Conservation (phyloP, 1,140 invertebrate genomes). For the Heliconius himera region DNA sequence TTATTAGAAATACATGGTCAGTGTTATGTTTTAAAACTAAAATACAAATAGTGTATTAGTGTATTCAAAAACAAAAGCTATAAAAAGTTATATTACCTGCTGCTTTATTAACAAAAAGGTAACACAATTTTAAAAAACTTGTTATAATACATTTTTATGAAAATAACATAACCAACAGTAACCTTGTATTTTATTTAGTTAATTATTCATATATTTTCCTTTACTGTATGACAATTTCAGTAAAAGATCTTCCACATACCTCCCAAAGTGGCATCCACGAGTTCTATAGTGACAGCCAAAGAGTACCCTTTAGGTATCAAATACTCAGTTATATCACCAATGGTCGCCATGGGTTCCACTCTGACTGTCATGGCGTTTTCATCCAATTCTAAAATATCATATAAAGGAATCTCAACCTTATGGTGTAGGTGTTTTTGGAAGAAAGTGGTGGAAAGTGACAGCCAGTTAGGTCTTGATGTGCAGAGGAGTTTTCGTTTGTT, state of each 20-base stretch:
- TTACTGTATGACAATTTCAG: neutral
- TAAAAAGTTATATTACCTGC: too few species aligned
- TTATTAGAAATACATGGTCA: too few species aligned
- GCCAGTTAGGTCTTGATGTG: slow-evolving; percentile 86
- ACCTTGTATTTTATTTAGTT: too few species aligned
- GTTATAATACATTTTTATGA: too few species aligned
- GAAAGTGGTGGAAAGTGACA: slow-evolving; percentile 85
- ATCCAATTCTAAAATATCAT: slow-evolving; percentile 88
- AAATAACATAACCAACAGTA: too few species aligned
- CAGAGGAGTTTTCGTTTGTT: slow-evolving; percentile 83
- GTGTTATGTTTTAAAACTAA: too few species aligned
- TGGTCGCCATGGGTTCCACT: slow-evolving; percentile 90
- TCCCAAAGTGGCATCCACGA: slow-evolving; percentile 91
- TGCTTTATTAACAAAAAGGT: too few species aligned
- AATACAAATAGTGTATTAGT: too few species aligned
- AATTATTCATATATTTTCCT: neutral
- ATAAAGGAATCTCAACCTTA: slow-evolving; percentile 83
- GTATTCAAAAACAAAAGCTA: too few species aligned
- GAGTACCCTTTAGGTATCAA: slow-evolving; percentile 89
- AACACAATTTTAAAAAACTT: too few species aligned
- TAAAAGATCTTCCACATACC: slow-evolving; percentile 47
- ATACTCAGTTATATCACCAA: slow-evolving; percentile 89
- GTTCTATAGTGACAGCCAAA: slow-evolving; percentile 90
- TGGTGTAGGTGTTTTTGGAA: slow-evolving; percentile 85
- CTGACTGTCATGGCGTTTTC: slow-evolving; percentile 84